These are phyloP conservation scores for Percina caprodes DNA, from an alignment of 2,113 vertebrate species.

Conservation along the genomic window DNA sequence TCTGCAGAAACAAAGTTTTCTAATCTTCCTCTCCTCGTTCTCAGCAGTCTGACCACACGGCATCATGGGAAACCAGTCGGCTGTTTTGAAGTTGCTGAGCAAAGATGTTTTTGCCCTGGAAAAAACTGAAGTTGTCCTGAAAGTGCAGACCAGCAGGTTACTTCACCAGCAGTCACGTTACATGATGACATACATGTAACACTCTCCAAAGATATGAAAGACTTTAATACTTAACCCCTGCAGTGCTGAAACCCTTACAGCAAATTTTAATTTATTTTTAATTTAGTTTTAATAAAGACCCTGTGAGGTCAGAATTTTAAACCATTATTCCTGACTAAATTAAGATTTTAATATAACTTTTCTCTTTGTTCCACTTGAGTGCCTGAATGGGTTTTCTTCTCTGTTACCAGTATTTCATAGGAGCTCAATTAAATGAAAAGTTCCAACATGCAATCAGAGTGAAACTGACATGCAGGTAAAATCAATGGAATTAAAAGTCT, in stretches of 20 bases:
- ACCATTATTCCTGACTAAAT: not conserved
- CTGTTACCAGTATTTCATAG: not conserved
- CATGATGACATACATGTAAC: not conserved
- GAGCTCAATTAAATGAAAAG: not conserved
- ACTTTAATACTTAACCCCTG: no score
- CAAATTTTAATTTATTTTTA: not conserved
- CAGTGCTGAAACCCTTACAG: not conserved
- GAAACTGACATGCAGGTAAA: not conserved
- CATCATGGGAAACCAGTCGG: slow-evolving; percentile 37
- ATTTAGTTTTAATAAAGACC: not conserved
- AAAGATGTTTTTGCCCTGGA: not conserved
- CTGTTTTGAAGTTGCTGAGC: slow-evolving; percentile 39
- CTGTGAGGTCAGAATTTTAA: not conserved
- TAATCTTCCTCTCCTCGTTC: slow-evolving; percentile 31
- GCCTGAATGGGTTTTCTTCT: not conserved
- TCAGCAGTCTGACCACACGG: not conserved
- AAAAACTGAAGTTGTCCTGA: slow-evolving; percentile 6
- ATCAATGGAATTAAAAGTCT: not conserved
- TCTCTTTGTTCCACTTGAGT: not conserved
- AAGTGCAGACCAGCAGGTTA: slow-evolving; percentile 36
- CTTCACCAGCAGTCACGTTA: slow-evolving; percentile 15
- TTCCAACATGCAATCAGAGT: not conserved
- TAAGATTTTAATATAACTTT: not conserved
- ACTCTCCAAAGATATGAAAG: not conserved
- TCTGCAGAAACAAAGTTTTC: slow-evolving; percentile 36